Evolutionary conservation across 2,113 vertebrate genomes (phyloP), one percentile per base, ranked within the genome.

Genomic region (Mola mola): DNA sequence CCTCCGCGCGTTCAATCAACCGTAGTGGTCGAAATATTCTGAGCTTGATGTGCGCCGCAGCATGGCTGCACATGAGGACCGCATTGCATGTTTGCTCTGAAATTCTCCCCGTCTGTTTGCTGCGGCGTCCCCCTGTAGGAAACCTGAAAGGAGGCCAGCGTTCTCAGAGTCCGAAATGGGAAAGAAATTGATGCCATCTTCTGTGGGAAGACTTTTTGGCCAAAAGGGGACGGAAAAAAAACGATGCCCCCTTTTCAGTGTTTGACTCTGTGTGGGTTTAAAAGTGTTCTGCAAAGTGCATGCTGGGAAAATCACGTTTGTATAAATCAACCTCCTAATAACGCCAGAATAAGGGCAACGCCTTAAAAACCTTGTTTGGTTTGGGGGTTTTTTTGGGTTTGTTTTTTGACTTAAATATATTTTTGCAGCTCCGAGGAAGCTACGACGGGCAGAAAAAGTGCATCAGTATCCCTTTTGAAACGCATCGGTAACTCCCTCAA

Each of bases 141-240:
- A 50, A 63, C 55, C 29, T 72, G 48, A 65, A 74, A 47, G 31
- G 26, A 70, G 26, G 58, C 67, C 36, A 36, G 76, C 15, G 6
- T 73, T 84, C 82, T 84, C 77, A 75, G 77, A 66, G 79, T 78
- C 43, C 67, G 13, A 33, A 66, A 66, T 10, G 17, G 48, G 55
- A 67, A 72, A 68, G 50, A 67, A 64, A 75, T 64, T 19, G 1
- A 60, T 11, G 12, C 4, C 37, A 56, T 68, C 28, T 67, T 67
- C 55, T 48, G 24, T 13, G 4, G 56, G 60, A 70, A 66, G 21
- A 41, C 41, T 50, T 72, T 75, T 67, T 66, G 53, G 67, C 29
- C 46, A 47, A 68, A 79, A 38, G 37, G 46, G 67, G 20, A 62
- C 9, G 33, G 16, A 28, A 40, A 40, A 13, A 55, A 41, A 34